Evolutionary conservation across 1,140 invertebrate species (phyloP).

Genomic region (Epicauta chinensis): DNA sequence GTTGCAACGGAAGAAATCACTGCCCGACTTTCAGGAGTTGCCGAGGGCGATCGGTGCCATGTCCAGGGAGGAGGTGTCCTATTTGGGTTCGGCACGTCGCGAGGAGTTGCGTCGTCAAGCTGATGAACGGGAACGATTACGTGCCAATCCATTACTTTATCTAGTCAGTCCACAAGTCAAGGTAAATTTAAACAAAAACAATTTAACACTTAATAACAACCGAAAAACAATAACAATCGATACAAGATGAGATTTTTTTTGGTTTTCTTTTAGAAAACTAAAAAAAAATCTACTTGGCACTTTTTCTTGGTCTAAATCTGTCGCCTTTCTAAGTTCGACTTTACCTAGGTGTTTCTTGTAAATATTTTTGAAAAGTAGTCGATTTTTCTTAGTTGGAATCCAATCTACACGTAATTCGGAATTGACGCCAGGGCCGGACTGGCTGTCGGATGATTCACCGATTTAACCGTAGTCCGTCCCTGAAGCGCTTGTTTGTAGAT

Average conservation of each 20-base stretch:
- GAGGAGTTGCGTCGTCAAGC: conserved; percentile 88
- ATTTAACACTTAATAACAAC: background rate
- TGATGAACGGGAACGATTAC: conserved; percentile 85
- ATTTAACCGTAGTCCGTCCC: no score
- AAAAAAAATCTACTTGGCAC: background rate
- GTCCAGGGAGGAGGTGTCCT: conserved; percentile 91
- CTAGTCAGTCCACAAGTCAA: conserved; percentile 94
- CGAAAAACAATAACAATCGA: no score
- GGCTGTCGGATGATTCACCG: no score
- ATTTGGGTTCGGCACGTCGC: conserved; percentile 83
- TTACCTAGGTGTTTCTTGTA: conserved; percentile 31
- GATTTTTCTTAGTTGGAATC: no score
- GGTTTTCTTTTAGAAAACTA: background rate
- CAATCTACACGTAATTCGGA: no score
- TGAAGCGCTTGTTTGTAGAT: background rate
- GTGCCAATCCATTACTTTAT: conserved; percentile 90
- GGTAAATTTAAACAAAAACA: conserved; percentile 55
- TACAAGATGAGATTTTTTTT: no score
- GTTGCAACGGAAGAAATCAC: conserved; percentile 85
- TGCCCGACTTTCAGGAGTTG: conserved; percentile 86
- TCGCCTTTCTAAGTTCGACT: conserved; percentile 29
- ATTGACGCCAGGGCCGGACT: no score
- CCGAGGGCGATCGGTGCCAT: conserved; percentile 71
- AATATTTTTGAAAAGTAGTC: background rate
- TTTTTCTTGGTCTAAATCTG: conserved; percentile 5